Evolutionary conservation across 2,797 vertebrate genomes (phyloP), one percentile per base, ranked within the genome.

Genomic region (Micrastur ruficollis): DNA sequence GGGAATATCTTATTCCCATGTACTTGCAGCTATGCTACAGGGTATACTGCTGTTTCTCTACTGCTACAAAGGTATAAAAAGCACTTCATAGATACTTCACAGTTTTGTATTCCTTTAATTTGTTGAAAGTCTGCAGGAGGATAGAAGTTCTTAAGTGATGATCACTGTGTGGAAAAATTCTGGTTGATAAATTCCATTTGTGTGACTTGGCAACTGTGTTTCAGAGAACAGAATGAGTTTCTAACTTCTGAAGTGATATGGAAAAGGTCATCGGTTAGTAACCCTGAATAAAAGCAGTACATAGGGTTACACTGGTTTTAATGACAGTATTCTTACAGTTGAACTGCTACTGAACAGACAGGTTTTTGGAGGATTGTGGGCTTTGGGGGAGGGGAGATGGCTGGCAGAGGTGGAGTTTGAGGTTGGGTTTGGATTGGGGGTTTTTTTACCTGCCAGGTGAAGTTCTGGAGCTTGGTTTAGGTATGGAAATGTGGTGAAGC

Each of bases 31-130:
- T 83, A 1, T 75, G 87, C 80, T 32, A 19, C 42, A 12, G 29
- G 27, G 5, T 44, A 12, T 31, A 20, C 14, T 8, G 3, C 61
- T 83, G 29, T 67, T 79, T 66, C 14, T 38, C 5, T 49, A 2
- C n/a, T 65, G 42, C 65, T 66, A 18, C 27, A 58, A 25, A 74
- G 20, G 42, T 82, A 10, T 29, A 56, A 49, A 90, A 78, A 23
- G n/a, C 1, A 23, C n/a, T 68, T 56, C 21, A 25, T 2, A 50
- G 32, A 14, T 61, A 46, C 0, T 19, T 15, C 31, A 10, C 5
- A 8, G 56, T 38, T 83, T 25, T 61, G 14, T 65, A 21, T 79
- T 58, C 32, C 61, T 81, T 70, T 66, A 31, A 59, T 88, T 74
- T 86, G 20, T 31, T 81, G 36, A 18, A 93, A 86, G 34, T 63